Evolutionary conservation across 2,797 vertebrate genomes (phyloP).

Genomic region (Sebastiscus tertius): DNA sequence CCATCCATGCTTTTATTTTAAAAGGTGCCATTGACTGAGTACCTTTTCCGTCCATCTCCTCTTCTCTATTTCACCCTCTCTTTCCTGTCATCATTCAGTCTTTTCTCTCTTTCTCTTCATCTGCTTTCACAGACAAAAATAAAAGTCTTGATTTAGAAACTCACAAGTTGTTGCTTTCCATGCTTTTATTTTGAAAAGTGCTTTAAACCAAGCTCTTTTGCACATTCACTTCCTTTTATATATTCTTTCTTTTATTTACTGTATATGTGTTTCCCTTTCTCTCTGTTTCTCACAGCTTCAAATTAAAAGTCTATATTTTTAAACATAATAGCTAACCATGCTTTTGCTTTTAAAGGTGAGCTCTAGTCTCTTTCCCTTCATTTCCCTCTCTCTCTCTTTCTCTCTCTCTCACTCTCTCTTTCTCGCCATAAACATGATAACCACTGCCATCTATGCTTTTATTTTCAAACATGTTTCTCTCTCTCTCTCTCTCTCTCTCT

Average conservation of each 20-base stretch:
- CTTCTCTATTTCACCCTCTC: background rate
- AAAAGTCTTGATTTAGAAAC: background rate
- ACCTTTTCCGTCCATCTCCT: background rate
- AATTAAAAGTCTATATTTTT: constrained; percentile 4
- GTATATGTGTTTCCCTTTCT: background rate
- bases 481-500: background rate
- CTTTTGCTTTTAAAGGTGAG: no score
- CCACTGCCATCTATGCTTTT: background rate
- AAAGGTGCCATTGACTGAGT: background rate
- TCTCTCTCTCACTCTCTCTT: background rate
- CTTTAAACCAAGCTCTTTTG: no score
- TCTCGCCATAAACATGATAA: background rate
- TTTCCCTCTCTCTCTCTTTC: background rate
- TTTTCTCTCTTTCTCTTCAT: no score
- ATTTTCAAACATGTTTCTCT: background rate
- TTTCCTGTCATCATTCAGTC: background rate
- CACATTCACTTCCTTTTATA: no score
- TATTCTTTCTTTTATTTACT: background rate
- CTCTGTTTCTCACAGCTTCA: background rate
- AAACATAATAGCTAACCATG: no score
- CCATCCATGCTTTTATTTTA: background rate
- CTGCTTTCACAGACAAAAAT: background rate
- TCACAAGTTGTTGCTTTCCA: background rate
- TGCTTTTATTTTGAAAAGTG: background rate
- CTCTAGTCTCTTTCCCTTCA: background rate